Evolutionary conservation across 64 coral and sea anemone genomes (phyloP).

Genomic region (Stichodactyla mertensii): DNA sequence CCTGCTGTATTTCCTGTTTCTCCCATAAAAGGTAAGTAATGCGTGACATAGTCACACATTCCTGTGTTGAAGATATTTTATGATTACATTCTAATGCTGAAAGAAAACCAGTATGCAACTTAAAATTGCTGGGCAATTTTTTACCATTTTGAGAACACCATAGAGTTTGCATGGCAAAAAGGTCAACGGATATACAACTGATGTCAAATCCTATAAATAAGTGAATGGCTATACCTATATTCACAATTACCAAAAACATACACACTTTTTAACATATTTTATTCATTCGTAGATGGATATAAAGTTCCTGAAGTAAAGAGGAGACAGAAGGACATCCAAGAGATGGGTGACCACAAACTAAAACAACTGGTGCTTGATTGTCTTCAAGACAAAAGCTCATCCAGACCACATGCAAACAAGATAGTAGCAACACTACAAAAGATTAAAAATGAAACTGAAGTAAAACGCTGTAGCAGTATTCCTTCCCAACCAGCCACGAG

Average conservation of each 20-base stretch:
- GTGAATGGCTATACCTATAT: neutral
- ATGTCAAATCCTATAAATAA: neutral
- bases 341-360: constrained; percentile 23
- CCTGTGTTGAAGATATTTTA: neutral
- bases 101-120: neutral
- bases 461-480: neutral
- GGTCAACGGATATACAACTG: too few relatives aligned
- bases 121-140: too few relatives aligned
- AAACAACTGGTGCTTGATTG: constrained; percentile 14
- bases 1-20: neutral
- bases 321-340: constrained; percentile 10
- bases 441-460: neutral
- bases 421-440: neutral
- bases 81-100: neutral
- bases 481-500: neutral
- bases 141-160: too few relatives aligned
- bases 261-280: neutral
- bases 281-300: constrained; percentile 20
- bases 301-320: constrained; percentile 16
- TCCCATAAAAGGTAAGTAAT: neutral
- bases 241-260: neutral
- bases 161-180: too few relatives aligned
- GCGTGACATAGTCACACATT: neutral
- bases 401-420: constrained; percentile 15
- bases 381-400: constrained; percentile 20